These are phyloP conservation scores for Bubo blakistoni DNA, from an alignment of 2,113 vertebrate species.

Conservation along the genomic window DNA sequence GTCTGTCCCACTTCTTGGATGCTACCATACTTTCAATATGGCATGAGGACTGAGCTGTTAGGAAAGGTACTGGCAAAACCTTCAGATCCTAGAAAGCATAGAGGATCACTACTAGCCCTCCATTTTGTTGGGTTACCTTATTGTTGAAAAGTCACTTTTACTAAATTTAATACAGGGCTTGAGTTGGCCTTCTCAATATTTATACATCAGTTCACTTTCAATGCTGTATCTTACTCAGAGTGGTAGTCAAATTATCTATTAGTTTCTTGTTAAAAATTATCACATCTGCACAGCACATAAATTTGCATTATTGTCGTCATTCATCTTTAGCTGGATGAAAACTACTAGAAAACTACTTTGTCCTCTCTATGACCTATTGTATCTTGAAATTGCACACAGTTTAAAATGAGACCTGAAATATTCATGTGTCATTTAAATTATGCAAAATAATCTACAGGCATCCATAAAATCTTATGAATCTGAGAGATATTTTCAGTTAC, in stretches of 20 bases:
- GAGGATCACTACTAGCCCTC: neutral
- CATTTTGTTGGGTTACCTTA: neutral
- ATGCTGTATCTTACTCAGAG: neutral
- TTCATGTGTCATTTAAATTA: constrained; percentile 31
- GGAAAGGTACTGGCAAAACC: neutral
- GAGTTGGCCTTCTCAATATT: neutral
- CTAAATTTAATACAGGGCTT: neutral
- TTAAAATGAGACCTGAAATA: constrained; percentile 29
- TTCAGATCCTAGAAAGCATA: neutral
- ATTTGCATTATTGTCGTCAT: neutral
- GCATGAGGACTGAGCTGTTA: neutral
- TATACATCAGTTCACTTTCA: neutral
- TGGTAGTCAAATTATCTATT: neutral
- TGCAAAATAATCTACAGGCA: constrained; percentile 1
- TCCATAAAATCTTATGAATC: neutral
- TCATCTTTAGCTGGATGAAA: neutral
- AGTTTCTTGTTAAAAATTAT: neutral
- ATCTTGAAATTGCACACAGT: neutral
- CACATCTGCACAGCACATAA: neutral
- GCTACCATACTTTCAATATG: rapidly evolving
- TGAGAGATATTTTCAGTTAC: neutral
- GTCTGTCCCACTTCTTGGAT: neutral
- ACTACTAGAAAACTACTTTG: neutral
- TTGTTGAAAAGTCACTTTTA: neutral
- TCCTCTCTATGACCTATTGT: neutral